phyloP scores from a whole-genome alignment of 1,140 invertebrate genomes.

The Bombus difficillimus region DNA sequence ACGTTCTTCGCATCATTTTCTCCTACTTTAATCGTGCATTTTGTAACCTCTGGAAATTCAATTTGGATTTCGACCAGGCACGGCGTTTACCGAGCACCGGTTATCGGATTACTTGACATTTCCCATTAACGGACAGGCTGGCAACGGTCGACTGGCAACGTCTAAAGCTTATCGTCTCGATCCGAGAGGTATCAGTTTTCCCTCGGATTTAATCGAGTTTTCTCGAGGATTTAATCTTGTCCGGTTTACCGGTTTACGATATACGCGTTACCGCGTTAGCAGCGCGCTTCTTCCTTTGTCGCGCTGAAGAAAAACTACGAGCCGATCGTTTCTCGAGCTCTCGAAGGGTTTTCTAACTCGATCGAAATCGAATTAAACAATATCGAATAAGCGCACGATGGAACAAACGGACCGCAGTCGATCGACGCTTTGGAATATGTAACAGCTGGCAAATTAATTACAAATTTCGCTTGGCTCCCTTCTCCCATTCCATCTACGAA shows the following conservation, averaged over 20 bases:
- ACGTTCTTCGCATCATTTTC: slow-evolving; percentile 18
- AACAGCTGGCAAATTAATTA: no score
- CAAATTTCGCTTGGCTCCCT: fast-evolving
- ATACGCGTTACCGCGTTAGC: background rate
- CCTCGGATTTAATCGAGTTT: no score
- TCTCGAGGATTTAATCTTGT: slow-evolving; percentile 32
- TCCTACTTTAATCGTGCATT: slow-evolving; percentile 46
- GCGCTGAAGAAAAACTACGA: fast-evolving
- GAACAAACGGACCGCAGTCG: background rate
- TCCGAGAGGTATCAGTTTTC: slow-evolving; percentile 51
- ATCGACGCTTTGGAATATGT: background rate
- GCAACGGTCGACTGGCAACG: slow-evolving; percentile 14
- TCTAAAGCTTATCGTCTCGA: slow-evolving; percentile 53
- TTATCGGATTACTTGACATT: slow-evolving; percentile 66
- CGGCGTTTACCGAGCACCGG: slow-evolving; percentile 32
- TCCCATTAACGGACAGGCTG: slow-evolving; percentile 56
- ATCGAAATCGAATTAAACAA: background rate
- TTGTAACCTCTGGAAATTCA: slow-evolving; percentile 44
- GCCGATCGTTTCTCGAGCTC: background rate
- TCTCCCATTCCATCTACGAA: no score
- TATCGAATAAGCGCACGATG: background rate
- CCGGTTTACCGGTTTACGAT: background rate
- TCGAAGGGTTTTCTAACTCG: no score
- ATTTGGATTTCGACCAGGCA: slow-evolving; percentile 56
- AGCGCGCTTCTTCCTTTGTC: background rate